A percentile compares a stretch with the other conserved stretches of the same genome.
Conservation (phyloP, 2,113 vertebrate genomes). For the Plecotus auritus region DNA sequence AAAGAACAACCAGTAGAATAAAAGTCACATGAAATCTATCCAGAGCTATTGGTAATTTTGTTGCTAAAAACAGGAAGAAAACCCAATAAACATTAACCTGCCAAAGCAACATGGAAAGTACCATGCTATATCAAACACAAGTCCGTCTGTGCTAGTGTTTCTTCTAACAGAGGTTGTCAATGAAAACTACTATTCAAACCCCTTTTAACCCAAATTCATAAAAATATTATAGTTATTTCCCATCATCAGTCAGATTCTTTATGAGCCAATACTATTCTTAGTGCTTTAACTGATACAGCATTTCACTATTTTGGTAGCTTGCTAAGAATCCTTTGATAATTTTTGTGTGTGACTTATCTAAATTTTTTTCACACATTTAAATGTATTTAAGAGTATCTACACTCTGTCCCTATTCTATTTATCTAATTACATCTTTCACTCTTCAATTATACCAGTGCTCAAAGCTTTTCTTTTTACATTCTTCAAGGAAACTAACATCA, state of each 20-base stretch:
- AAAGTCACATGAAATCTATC: neutral
- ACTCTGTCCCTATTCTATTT: neutral
- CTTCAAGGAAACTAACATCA: neutral
- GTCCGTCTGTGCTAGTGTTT: neutral
- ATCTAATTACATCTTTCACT: neutral
- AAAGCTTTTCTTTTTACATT: neutral
- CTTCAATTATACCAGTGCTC: neutral
- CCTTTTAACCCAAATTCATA: conserved; percentile 41
- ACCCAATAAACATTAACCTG: neutral
- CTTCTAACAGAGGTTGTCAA: neutral
- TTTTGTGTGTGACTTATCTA: neutral
- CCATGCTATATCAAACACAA: neutral
- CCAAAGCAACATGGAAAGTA: neutral
- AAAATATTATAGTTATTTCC: conserved; percentile 12
- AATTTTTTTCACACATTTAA: neutral
- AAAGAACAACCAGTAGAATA: conserved; percentile 2
- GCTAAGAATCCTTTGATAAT: neutral
- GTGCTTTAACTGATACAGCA: neutral
- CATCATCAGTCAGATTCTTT: neutral
- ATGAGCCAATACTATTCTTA: neutral
- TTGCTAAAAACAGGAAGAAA: conserved; percentile 14
- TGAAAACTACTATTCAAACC: neutral
- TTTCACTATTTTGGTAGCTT: conserved; percentile 16
- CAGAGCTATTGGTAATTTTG: conserved; percentile 47
- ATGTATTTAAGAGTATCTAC: neutral